A percentile compares a stretch with the other conserved stretches of the same genome.
These are phyloP conservation scores for Acromyrmex charruanus DNA, from an alignment of 1,140 invertebrate species.

Conservation along the genomic window DNA sequence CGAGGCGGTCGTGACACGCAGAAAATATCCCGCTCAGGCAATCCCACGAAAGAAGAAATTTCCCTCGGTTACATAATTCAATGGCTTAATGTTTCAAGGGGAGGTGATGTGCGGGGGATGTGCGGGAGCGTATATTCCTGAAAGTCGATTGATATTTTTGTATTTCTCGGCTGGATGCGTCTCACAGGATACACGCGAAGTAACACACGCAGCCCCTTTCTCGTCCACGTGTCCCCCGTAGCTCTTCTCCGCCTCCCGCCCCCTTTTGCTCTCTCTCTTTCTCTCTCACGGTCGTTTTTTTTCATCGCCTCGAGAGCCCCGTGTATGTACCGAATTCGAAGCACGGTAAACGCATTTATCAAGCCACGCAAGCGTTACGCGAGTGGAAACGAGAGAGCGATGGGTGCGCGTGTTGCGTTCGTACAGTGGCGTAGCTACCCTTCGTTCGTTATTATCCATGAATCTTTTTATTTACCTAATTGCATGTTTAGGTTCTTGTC, in stretches of 20 bases:
- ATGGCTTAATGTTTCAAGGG: slow-evolving; percentile 53
- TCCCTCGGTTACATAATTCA: slow-evolving; percentile 67
- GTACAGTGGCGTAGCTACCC: slow-evolving; percentile 30
- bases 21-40: not conserved
- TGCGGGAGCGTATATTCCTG: slow-evolving; percentile 11
- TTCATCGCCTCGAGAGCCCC: slow-evolving; percentile 58
- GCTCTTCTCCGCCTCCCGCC: not conserved
- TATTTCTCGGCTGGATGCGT: slow-evolving; percentile 28
- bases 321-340: slow-evolving; percentile 70
- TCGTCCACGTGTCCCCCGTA: not conserved
- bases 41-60: slow-evolving; percentile 62
- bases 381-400: slow-evolving; percentile 48
- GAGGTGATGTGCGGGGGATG: not conserved
- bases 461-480: slow-evolving; percentile 1
- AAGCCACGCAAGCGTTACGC: slow-evolving; percentile 64
- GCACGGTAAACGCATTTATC: slow-evolving; percentile 77
- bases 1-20: not conserved
- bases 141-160: slow-evolving; percentile 72
- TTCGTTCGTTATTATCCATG: not conserved
- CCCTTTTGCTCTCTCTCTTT: not conserved
- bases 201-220: not conserved
- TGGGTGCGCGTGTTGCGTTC: slow-evolving; percentile 27
- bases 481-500: not conserved
- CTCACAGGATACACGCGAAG: not conserved
- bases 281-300: slow-evolving; percentile 51